phyloP scores from a whole-genome alignment of 2,113 vertebrate species.

The Corythoichthys intestinalis region DNA sequence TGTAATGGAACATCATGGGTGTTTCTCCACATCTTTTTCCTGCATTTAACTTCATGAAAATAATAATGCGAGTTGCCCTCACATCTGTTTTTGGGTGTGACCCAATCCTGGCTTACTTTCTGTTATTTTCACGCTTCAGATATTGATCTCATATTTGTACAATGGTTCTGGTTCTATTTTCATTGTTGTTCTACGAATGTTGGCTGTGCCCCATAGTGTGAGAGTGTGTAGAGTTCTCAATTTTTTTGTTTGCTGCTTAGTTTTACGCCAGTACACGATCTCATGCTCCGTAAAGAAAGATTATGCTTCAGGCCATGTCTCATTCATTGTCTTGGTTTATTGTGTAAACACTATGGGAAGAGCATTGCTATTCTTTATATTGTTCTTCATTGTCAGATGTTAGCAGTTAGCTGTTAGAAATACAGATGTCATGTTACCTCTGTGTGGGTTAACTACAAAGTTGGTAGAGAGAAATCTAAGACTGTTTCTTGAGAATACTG shows the following conservation, averaged over 20 bases:
- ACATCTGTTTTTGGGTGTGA: constrained; percentile 61
- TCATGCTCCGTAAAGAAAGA: constrained; percentile 15
- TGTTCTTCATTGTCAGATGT: neutral
- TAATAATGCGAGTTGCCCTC: constrained; percentile 15
- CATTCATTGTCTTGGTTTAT: constrained; percentile 36
- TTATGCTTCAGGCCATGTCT: constrained; percentile 27
- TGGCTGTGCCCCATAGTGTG: constrained; percentile 25
- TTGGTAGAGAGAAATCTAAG: no score
- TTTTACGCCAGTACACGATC: constrained; percentile 13
- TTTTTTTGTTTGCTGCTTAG: constrained; percentile 32
- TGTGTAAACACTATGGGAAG: neutral
- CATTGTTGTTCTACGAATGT: constrained; percentile 35
- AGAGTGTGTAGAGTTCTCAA: constrained; percentile 30
- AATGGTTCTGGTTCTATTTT: constrained; percentile 16
- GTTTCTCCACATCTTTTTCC: constrained; percentile 16
- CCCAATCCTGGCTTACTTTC: constrained; percentile 33
- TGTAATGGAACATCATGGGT: constrained; percentile 49
- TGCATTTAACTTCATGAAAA: constrained; percentile 26
- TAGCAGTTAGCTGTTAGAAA: neutral
- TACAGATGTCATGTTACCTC: no score
- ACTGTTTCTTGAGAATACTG: no score
- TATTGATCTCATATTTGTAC: constrained; percentile 51
- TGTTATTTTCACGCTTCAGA: constrained; percentile 35
- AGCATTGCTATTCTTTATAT: neutral
- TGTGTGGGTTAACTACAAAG: no score